phyloP scores from a whole-genome alignment of 2,113 vertebrate genomes.

The Xerus inauris region DNA sequence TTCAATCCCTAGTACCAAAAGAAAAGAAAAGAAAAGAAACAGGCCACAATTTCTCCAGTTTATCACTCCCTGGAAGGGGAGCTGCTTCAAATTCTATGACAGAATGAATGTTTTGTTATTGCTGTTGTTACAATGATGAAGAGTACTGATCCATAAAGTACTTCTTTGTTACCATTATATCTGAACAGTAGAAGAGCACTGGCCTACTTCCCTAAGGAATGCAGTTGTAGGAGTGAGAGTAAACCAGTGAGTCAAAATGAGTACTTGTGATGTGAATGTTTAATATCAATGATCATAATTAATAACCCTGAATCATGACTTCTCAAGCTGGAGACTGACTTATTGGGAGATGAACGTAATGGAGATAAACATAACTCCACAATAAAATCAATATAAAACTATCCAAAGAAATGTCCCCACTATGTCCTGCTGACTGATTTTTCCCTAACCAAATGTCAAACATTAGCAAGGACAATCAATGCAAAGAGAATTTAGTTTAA shows the following conservation, averaged over 20 bases:
- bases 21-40: too few species aligned
- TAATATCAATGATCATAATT: not conserved
- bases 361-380: not conserved
- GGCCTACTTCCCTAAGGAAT: not conserved
- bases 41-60: not conserved
- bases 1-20: too few species aligned
- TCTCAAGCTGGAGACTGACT: not conserved
- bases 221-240: not conserved
- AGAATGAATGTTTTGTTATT: not conserved
- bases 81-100: not conserved
- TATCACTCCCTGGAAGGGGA: not conserved
- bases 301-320: not conserved
- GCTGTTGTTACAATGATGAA: not conserved
- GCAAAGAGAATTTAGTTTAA: not conserved
- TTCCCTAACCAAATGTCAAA: not conserved
- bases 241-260: slow-evolving; percentile 5
- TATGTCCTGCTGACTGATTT: not conserved
- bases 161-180: not conserved
- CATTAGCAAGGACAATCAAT: not conserved
- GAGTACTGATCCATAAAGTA: not conserved
- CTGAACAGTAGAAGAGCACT: not conserved
- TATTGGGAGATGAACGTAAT: not conserved
- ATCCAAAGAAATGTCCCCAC: not conserved
- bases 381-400: not conserved
- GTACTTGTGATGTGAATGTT: not conserved